Conservation (phyloP, 2,888 invertebrate species). For the Aelia acuminata region DNA sequence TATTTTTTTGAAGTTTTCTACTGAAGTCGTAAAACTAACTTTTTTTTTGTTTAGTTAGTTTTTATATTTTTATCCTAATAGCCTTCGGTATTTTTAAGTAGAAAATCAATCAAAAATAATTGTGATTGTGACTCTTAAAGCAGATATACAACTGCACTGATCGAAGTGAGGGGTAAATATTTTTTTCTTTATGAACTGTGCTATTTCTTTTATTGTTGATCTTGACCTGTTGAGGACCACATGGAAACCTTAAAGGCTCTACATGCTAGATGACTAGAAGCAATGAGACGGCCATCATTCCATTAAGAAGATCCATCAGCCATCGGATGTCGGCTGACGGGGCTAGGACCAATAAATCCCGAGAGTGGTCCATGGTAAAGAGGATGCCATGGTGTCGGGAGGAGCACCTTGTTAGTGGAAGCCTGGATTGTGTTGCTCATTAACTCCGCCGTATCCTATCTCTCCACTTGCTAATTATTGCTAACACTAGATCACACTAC, state of each 20-base stretch:
- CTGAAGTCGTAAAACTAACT: too few species aligned
- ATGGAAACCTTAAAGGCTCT: neutral
- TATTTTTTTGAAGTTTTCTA: too few species aligned
- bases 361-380: neutral
- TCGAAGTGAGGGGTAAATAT: too few species aligned
- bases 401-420: constrained; percentile 30
- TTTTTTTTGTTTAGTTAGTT: too few species aligned
- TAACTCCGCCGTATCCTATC: neutral
- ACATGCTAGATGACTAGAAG: neutral
- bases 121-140: too few species aligned
- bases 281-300: constrained; percentile 20
- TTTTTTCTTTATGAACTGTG: too few species aligned
- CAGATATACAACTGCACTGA: too few species aligned
- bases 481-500: constrained; percentile 16
- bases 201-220: neutral
- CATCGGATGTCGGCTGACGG: constrained; percentile 7
- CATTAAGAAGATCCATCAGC: constrained; percentile 1
- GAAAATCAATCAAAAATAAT: too few species aligned
- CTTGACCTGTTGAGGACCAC: neutral
- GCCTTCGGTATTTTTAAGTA: too few species aligned
- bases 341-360: neutral
- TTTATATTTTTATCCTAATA: too few species aligned
- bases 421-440: constrained; percentile 48
- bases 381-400: neutral
- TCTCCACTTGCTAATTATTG: constrained; percentile 26